phyloP scores from a whole-genome alignment of 2,113 vertebrate genomes.

The Erythrocercus mccallii region DNA sequence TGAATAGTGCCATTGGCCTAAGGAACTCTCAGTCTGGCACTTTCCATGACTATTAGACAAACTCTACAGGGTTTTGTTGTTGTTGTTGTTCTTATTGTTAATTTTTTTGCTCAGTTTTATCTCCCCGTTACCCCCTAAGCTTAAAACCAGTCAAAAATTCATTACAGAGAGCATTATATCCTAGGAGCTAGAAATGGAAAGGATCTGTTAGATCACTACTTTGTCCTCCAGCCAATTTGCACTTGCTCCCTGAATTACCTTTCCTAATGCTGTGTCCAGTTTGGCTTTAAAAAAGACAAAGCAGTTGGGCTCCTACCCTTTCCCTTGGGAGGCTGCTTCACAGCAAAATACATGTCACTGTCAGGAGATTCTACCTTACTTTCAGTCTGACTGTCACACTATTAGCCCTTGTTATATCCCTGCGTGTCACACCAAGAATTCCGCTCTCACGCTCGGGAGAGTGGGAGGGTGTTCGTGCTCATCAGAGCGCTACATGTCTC shows the following conservation, averaged over 20 bases:
- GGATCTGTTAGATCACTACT: not conserved
- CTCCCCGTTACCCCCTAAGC: not conserved
- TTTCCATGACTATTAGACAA: not conserved
- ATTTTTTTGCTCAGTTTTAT: not conserved
- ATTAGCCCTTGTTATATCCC: conserved; percentile 37
- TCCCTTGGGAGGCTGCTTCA: not conserved
- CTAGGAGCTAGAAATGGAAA: not conserved
- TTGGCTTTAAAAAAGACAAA: conserved; percentile 6
- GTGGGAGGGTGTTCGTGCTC: conserved; percentile 47
- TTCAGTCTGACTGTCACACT: conserved; percentile 14
- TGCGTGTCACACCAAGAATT: not conserved
- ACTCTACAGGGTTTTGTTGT: not conserved
- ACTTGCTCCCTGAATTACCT: not conserved
- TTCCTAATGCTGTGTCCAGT: not conserved
- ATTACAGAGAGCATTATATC: not conserved
- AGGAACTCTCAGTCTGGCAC: not conserved
- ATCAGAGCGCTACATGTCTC: not conserved
- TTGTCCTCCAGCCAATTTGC: not conserved
- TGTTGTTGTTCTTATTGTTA: not conserved
- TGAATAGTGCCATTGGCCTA: not conserved
- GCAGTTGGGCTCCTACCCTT: not conserved
- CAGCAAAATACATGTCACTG: not conserved
- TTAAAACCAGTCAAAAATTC: conserved; percentile 2
- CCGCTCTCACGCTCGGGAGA: not conserved
- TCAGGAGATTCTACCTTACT: not conserved